Conservation (phyloP, 2,888 invertebrate genomes). For the Ophion ellenae region DNA sequence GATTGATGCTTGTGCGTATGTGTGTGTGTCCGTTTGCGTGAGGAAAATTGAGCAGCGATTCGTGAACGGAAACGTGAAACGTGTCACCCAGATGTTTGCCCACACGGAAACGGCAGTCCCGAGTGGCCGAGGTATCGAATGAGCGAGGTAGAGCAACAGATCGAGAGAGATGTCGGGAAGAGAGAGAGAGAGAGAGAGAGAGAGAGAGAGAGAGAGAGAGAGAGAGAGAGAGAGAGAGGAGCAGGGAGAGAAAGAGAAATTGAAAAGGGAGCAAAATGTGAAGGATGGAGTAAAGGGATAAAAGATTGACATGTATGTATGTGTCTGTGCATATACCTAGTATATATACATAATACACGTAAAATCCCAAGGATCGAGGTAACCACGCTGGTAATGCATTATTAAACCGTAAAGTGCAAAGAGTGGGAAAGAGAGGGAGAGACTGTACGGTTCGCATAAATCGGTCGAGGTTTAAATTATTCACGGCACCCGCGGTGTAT, state of each 20-base stretch:
- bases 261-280: slow-evolving; percentile 4
- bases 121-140: slow-evolving; percentile 20
- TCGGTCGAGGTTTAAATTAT: slow-evolving; percentile 62
- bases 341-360: neutral
- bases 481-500: slow-evolving; percentile 61
- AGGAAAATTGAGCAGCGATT: slow-evolving; percentile 50
- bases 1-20: neutral
- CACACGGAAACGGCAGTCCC: slow-evolving; percentile 50
- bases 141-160: slow-evolving; percentile 15
- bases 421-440: slow-evolving; percentile 43
- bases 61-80: slow-evolving; percentile 57
- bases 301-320: slow-evolving; percentile 1
- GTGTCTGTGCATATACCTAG: neutral
- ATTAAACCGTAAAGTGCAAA: slow-evolving; percentile 57
- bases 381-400: slow-evolving; percentile 52
- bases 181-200: neutral
- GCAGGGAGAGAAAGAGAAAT: slow-evolving; percentile 4
- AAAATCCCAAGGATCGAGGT: slow-evolving; percentile 27
- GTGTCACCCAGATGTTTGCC: slow-evolving; percentile 62
- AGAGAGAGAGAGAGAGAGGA: neutral
- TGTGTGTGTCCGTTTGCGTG: slow-evolving; percentile 1
- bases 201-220: neutral
- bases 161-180: neutral
- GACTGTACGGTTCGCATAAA: slow-evolving; percentile 51
- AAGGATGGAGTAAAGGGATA: slow-evolving; percentile 6